Conservation (phyloP, 2,113 vertebrate species). For the Epinephelus moara region DNA sequence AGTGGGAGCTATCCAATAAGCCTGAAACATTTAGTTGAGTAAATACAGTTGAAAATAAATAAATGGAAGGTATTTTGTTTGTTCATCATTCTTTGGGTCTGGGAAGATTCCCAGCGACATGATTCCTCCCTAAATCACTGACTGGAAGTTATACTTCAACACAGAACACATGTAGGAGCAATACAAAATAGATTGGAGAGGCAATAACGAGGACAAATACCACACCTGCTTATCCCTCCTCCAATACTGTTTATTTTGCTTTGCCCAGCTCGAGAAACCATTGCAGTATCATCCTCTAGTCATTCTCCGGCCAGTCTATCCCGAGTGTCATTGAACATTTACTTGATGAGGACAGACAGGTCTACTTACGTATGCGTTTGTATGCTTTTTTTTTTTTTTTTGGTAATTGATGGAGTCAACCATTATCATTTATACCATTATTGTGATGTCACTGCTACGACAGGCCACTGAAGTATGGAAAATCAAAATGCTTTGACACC, state of each 20-base stretch:
- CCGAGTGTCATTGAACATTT: conserved; percentile 87
- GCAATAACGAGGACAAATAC: conserved; percentile 55
- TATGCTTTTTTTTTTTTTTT: conserved; percentile 67
- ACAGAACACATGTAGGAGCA: conserved; percentile 77
- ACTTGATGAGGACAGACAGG: conserved; percentile 87
- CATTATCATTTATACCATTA: conserved; percentile 87
- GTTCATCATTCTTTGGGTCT: conserved; percentile 22
- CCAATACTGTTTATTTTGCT: conserved; percentile 77
- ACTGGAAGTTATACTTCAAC: conserved; percentile 76
- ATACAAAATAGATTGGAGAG: conserved; percentile 81
- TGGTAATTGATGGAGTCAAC: conserved; percentile 85
- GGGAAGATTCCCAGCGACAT: conserved; percentile 5
- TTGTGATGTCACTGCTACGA: conserved; percentile 92
- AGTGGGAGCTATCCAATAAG: conserved; percentile 17
- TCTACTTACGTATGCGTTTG: conserved; percentile 86
- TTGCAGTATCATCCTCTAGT: conserved; percentile 66
- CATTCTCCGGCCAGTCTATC: conserved; percentile 79
- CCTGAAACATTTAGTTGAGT: conserved; percentile 20
- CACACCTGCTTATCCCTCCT: conserved; percentile 54
- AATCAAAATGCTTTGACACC: conserved; percentile 90
- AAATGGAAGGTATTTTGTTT: conserved; percentile 27
- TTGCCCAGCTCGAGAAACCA: conserved; percentile 78
- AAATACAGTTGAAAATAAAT: conserved; percentile 47
- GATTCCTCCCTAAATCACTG: not conserved
- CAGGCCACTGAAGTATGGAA: conserved; percentile 89